phyloP scores from a whole-genome alignment of 2,113 vertebrate genomes.

The Vulpes vulpes region DNA sequence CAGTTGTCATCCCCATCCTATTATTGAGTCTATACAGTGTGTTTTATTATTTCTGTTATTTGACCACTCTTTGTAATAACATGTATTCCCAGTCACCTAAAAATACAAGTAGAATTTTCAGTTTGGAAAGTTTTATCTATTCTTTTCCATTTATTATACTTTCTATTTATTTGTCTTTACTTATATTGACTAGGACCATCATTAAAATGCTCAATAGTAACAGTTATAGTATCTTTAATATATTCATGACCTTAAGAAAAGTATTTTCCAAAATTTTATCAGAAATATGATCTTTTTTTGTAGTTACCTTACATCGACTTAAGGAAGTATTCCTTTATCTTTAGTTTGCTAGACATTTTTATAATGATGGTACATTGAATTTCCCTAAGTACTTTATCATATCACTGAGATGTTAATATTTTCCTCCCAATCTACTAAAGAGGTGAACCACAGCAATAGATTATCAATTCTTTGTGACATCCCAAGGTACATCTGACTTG shows the following conservation, averaged over 20 bases:
- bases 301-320: neutral
- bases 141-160: neutral
- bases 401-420: slow-evolving; percentile 5
- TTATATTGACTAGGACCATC: neutral
- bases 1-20: neutral
- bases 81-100: neutral
- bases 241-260: neutral
- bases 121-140: neutral
- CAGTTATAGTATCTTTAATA: neutral
- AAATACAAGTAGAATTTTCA: neutral
- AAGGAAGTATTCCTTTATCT: neutral
- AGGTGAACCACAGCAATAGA: neutral
- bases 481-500: neutral
- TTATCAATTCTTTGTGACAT: neutral
- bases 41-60: neutral
- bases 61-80: neutral
- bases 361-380: neutral
- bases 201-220: neutral
- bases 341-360: neutral
- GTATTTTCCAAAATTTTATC: neutral
- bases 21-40: neutral
- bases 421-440: neutral
- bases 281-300: neutral
- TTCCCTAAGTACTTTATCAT: neutral
- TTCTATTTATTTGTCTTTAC: neutral